These are phyloP conservation scores for Ammodytes marinus DNA, from an alignment of 2,113 vertebrate genomes.

Conservation along the genomic window DNA sequence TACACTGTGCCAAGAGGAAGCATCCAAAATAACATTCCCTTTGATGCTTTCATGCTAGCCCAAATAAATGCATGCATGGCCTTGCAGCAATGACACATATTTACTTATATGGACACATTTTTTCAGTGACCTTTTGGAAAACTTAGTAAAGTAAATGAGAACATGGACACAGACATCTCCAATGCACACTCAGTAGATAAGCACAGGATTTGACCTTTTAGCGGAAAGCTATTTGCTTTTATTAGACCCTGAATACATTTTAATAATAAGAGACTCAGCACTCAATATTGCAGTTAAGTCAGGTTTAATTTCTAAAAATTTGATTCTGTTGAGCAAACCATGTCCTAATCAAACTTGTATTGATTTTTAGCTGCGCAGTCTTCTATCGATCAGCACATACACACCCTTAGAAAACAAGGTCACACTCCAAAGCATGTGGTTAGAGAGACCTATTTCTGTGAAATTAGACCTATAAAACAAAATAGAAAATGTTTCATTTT, in stretches of 20 bases:
- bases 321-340: slow-evolving; percentile 20
- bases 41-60: slow-evolving; percentile 44
- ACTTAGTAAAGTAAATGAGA: slow-evolving; percentile 15
- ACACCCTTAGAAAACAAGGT: slow-evolving; percentile 1
- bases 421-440: slow-evolving; percentile 3
- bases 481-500: background rate
- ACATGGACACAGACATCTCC: background rate
- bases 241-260: slow-evolving; percentile 13
- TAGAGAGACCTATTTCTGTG: background rate
- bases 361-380: slow-evolving; percentile 17
- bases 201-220: slow-evolving; percentile 7
- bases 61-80: slow-evolving; percentile 47
- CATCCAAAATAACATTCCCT: slow-evolving; percentile 57
- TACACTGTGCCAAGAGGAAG: slow-evolving; percentile 42
- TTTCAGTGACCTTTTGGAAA: background rate
- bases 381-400: background rate
- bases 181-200: background rate
- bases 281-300: slow-evolving; percentile 23
- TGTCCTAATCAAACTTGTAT: slow-evolving; percentile 31
- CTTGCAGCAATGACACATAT: slow-evolving; percentile 43
- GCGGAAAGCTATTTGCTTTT: background rate
- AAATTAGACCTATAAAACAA: background rate
- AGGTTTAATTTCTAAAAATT: slow-evolving; percentile 9
- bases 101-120: slow-evolving; percentile 10
- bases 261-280: slow-evolving; percentile 24